A percentile compares a stretch with the other conserved stretches of the same genome.
Evolutionary conservation across 2,113 vertebrate genomes (phyloP).

Genomic region (Myrmecobius fasciatus): DNA sequence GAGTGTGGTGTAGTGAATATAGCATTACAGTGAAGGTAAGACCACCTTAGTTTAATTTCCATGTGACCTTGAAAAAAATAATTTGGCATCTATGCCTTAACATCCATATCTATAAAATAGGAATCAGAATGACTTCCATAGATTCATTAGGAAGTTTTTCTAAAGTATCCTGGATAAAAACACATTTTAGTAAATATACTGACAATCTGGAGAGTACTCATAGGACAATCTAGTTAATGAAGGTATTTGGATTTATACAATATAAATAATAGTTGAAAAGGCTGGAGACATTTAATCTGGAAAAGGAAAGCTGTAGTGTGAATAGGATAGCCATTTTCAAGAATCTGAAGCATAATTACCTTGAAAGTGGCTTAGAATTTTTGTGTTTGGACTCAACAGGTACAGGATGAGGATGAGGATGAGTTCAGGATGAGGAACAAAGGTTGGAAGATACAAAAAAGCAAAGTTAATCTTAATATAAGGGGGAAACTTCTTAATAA

Average conservation of each 20-base stretch:
- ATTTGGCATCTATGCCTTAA: neutral
- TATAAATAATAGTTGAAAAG: too few species aligned
- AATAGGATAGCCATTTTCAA: neutral
- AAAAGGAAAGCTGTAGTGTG: neutral
- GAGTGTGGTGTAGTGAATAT: neutral
- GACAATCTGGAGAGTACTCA: neutral
- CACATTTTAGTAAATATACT: neutral
- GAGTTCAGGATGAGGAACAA: neutral
- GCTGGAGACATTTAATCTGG: neutral
- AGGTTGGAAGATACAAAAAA: neutral
- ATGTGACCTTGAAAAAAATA: neutral
- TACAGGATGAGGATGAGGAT: too few species aligned
- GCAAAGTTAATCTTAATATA: neutral
- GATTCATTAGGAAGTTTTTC: constrained; percentile 15
- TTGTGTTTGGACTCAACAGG: neutral
- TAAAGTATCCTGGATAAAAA: neutral
- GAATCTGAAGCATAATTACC: neutral
- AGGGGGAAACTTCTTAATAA: neutral
- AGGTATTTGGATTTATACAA: neutral
- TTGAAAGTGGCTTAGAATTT: neutral
- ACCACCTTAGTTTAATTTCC: neutral
- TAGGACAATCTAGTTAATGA: neutral
- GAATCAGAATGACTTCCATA: neutral
- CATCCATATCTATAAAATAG: constrained; percentile 18
- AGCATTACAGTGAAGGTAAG: neutral